These are phyloP conservation scores for Centrocercus urophasianus DNA, from an alignment of 2,113 vertebrate species.

Conservation along the genomic window DNA sequence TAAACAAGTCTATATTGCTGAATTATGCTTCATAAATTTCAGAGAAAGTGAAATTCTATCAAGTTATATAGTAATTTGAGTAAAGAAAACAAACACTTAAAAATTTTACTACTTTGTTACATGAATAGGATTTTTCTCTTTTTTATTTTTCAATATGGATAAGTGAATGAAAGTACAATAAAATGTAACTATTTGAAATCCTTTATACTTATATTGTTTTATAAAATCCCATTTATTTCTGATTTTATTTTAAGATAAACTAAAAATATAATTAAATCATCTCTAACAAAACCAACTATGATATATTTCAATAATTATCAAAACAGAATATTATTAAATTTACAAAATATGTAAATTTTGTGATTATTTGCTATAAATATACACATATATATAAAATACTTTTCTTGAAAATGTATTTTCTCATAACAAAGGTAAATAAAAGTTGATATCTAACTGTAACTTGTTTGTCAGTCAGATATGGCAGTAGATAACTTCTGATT, in stretches of 20 bases:
- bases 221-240: background rate
- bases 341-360: background rate
- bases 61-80: background rate
- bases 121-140: background rate
- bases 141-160: background rate
- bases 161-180: background rate
- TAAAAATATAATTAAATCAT: background rate
- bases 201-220: background rate
- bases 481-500: constrained; percentile 15
- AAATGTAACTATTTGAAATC: background rate
- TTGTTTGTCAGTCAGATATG: background rate
- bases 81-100: background rate
- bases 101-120: background rate
- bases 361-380: background rate
- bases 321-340: background rate
- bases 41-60: background rate
- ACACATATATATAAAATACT: background rate
- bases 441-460: background rate
- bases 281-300: background rate
- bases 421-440: background rate
- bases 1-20: constrained; percentile 6
- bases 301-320: background rate
- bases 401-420: background rate
- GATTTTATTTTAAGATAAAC: background rate
- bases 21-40: constrained; percentile 4